phyloP scores from a whole-genome alignment of 2,888 invertebrate species.

The Trachelus stipa region DNA sequence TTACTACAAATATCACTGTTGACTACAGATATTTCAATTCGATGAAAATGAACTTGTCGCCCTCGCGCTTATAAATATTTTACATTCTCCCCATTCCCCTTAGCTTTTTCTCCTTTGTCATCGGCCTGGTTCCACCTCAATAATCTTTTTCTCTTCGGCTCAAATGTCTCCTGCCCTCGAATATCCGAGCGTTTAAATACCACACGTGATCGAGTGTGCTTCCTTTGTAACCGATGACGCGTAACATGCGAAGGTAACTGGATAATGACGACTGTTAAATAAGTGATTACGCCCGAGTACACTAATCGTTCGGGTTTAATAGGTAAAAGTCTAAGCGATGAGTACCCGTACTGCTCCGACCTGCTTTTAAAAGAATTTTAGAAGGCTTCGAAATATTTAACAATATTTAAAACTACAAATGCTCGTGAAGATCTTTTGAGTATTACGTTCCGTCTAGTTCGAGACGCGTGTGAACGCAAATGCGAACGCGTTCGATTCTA shows the following conservation, averaged over 20 bases:
- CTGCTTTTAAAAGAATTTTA: constrained; percentile 41
- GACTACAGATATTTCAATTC: background rate
- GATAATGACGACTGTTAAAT: background rate
- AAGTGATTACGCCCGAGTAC: constrained; percentile 39
- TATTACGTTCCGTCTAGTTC: background rate
- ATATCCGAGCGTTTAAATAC: too few relatives aligned
- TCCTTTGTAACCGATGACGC: too few relatives aligned
- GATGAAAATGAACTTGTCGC: background rate
- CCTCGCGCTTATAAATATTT: background rate
- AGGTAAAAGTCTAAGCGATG: constrained; percentile 51
- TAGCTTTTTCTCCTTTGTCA: background rate
- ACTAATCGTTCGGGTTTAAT: constrained; percentile 46
- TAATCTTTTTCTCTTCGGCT: too few relatives aligned
- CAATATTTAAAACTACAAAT: background rate
- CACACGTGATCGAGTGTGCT: too few relatives aligned
- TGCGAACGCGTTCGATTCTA: background rate
- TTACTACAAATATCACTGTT: background rate
- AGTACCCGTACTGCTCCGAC: constrained; percentile 65
- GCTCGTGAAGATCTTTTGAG: background rate
- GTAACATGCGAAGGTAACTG: background rate
- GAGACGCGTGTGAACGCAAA: background rate
- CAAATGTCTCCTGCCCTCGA: too few relatives aligned
- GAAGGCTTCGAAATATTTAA: background rate
- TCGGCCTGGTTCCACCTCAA: background rate
- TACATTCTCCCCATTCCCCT: too few relatives aligned